A percentile compares a stretch with the other conserved stretches of the same genome.
phyloP scores from a whole-genome alignment of 2,888 invertebrate genomes.

The Perizoma flavofasciatum region DNA sequence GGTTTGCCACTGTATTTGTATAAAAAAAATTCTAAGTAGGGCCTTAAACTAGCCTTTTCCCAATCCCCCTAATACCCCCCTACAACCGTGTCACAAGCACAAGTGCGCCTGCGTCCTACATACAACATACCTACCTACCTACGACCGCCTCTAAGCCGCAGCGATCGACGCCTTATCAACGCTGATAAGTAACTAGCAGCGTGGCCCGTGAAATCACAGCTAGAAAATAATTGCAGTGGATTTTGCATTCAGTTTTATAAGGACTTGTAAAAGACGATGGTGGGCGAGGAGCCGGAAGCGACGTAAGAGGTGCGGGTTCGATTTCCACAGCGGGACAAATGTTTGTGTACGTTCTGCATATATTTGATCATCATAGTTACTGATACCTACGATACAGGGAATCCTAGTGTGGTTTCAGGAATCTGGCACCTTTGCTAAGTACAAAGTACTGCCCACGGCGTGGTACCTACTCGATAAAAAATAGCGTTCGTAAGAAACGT shows the following conservation, averaged over 20 bases:
- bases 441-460: no score
- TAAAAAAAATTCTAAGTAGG: neutral
- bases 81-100: constrained; percentile 35
- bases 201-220: constrained; percentile 63
- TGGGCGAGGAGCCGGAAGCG: no score
- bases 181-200: constrained; percentile 55
- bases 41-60: constrained; percentile 3
- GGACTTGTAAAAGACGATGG: neutral
- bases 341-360: no score
- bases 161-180: constrained; percentile 44
- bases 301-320: no score
- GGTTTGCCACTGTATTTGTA: no score
- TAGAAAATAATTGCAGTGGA: constrained; percentile 43
- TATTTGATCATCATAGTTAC: no score
- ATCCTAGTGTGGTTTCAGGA: no score
- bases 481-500: no score
- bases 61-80: constrained; percentile 8
- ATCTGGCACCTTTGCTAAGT: no score
- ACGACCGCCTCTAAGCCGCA: constrained; percentile 15
- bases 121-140: constrained; percentile 38
- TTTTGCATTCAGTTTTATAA: constrained; percentile 10
- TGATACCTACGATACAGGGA: no score
- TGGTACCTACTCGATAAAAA: no score
- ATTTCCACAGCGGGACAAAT: no score
- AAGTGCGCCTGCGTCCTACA: constrained; percentile 52